These are phyloP conservation scores for Orthosia incerta DNA, from an alignment of 2,888 invertebrate species.

Conservation along the genomic window DNA sequence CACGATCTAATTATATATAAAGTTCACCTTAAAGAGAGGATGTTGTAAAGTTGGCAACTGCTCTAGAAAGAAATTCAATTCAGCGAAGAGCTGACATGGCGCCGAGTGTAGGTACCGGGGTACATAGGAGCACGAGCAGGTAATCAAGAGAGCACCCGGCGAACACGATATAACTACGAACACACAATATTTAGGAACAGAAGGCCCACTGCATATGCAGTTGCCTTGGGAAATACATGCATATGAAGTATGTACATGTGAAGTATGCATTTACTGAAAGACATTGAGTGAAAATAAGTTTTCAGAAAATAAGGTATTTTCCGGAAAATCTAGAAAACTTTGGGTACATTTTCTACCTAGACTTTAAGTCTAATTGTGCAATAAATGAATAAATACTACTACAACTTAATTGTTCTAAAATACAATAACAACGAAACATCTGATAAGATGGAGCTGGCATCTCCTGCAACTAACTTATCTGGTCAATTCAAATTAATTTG, in stretches of 20 bases:
- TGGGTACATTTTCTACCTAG: too few species aligned
- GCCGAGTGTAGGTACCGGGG: slow-evolving; percentile 27
- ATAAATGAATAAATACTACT: too few species aligned
- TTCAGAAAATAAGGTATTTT: too few species aligned
- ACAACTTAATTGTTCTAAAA: too few species aligned
- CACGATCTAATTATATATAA: slow-evolving; percentile 35
- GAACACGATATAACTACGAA: slow-evolving; percentile 33
- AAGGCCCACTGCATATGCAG: not conserved
- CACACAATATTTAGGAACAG: slow-evolving; percentile 12
- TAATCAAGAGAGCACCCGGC: slow-evolving; percentile 51
- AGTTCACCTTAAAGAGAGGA: slow-evolving; percentile 22
- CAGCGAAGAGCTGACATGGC: slow-evolving; percentile 51
- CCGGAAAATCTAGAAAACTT: too few species aligned
- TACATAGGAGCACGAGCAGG: slow-evolving; percentile 34
- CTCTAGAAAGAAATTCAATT: slow-evolving; percentile 54
- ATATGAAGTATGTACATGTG: too few species aligned
- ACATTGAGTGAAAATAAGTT: too few species aligned
- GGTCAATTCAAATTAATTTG: not conserved
- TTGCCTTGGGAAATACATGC: not conserved
- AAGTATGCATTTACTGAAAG: too few species aligned
- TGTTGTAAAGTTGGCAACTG: slow-evolving; percentile 54
- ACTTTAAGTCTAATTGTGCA: too few species aligned
- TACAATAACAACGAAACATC: too few species aligned
- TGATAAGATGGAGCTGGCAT: too few species aligned
- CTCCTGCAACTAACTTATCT: not conserved